Evolutionary conservation across 2,113 vertebrate species (phyloP).

Genomic region (Tragelaphus scriptus): DNA sequence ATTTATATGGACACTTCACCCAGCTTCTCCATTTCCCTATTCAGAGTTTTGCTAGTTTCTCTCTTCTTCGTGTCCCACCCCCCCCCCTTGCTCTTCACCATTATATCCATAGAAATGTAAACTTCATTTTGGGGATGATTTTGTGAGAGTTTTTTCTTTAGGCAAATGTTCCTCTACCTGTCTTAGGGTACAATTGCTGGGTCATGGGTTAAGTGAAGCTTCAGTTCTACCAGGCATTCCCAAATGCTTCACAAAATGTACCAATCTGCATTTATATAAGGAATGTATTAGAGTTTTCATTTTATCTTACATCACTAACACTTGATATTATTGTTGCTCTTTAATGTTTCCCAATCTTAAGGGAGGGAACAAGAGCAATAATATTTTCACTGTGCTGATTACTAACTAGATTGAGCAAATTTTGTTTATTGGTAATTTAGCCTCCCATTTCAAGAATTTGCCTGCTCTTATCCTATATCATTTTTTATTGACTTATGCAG

Average conservation of each 20-base stretch:
- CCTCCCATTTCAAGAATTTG: background rate
- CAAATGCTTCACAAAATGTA: background rate
- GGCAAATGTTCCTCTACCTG: background rate
- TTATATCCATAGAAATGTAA: background rate
- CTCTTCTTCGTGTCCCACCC: fast-evolving
- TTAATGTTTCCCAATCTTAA: background rate
- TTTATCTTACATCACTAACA: background rate
- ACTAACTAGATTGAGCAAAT: background rate
- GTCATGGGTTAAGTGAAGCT: background rate
- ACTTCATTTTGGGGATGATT: background rate
- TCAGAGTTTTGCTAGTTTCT: background rate
- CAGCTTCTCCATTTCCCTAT: background rate
- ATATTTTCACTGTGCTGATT: background rate
- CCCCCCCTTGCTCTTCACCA: background rate
- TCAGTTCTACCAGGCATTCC: background rate
- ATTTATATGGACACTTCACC: background rate
- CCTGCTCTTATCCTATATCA: background rate
- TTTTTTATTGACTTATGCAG: background rate
- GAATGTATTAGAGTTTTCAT: background rate
- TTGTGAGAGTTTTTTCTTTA: background rate
- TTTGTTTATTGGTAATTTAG: background rate
- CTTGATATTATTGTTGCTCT: background rate
- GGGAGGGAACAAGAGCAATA: background rate
- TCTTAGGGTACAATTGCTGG: background rate
- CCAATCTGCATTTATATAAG: background rate